These are phyloP conservation scores for Andrena hattorfiana DNA, from an alignment of 2,888 invertebrate species.

Conservation along the genomic window DNA sequence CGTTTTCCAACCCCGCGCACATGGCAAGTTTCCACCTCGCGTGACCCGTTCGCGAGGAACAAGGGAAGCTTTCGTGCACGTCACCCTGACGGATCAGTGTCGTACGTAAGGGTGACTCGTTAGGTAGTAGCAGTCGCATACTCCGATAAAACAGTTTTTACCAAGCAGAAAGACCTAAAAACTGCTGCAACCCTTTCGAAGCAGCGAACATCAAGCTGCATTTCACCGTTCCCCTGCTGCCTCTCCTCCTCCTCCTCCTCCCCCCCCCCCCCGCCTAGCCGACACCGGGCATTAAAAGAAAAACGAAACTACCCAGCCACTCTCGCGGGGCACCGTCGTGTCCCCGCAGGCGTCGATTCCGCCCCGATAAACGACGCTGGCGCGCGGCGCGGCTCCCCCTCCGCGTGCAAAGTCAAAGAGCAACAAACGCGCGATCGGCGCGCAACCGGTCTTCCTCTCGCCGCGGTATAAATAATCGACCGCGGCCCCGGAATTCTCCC, in stretches of 20 bases:
- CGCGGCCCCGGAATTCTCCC: conserved; percentile 38
- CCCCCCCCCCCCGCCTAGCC: not conserved
- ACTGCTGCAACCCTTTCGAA: no score
- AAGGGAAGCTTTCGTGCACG: no score
- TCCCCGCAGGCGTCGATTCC: conserved; percentile 44
- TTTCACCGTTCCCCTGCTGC: not conserved
- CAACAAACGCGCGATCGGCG: conserved; percentile 22
- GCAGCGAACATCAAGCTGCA: not conserved
- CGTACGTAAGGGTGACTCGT: no score
- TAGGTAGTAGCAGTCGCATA: no score
- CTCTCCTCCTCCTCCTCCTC: not conserved
- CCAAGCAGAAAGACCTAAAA: no score
- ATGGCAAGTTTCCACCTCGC: no score
- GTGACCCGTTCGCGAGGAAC: no score
- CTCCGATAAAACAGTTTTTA: no score
- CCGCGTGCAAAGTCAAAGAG: conserved; percentile 2
- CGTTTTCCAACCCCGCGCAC: no score
- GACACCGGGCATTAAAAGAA: not conserved
- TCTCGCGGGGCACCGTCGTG: conserved; percentile 17
- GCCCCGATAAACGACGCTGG: conserved; percentile 43
- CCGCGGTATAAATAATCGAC: conserved; percentile 51
- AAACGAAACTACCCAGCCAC: conserved; percentile 17
- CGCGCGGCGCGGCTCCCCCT: conserved; percentile 13
- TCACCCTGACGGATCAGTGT: no score
- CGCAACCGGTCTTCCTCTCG: conserved; percentile 29